phyloP scores from a whole-genome alignment of 2,113 vertebrate species.

The Nesoenas mayeri region DNA sequence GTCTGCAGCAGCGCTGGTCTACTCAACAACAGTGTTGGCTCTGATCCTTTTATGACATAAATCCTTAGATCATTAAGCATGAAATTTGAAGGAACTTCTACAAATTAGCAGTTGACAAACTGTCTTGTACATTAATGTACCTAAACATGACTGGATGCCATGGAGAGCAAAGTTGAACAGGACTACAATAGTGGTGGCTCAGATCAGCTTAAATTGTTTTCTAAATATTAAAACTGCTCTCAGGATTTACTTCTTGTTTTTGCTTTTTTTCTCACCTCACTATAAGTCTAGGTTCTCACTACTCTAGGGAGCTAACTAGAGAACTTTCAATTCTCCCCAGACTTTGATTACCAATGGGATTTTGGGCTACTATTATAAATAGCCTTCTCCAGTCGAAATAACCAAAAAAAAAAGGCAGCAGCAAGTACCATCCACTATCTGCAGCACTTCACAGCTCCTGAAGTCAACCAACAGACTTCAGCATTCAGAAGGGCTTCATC shows the following conservation, averaged over 20 bases:
- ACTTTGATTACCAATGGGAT: background rate
- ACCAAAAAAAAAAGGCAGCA: background rate
- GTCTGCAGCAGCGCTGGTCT: background rate
- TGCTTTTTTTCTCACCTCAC: background rate
- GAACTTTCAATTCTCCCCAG: background rate
- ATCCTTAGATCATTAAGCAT: background rate
- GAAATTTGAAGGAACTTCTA: background rate
- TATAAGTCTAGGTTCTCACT: background rate
- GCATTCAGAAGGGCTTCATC: background rate
- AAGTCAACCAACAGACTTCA: background rate
- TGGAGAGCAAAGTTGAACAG: background rate
- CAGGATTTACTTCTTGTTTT: background rate
- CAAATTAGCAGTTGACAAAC: background rate
- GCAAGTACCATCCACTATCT: background rate
- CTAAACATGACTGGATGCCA: background rate
- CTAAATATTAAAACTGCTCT: background rate
- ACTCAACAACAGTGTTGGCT: fast-evolving
- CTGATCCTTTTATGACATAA: background rate
- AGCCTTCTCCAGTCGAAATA: background rate
- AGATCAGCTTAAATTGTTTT: background rate
- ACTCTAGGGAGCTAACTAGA: background rate
- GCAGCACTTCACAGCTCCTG: background rate
- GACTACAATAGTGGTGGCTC: background rate
- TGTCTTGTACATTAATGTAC: background rate
- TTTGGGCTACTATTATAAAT: background rate